Evolutionary conservation across 2,888 invertebrate genomes (phyloP).

Genomic region (Andrena marginata): DNA sequence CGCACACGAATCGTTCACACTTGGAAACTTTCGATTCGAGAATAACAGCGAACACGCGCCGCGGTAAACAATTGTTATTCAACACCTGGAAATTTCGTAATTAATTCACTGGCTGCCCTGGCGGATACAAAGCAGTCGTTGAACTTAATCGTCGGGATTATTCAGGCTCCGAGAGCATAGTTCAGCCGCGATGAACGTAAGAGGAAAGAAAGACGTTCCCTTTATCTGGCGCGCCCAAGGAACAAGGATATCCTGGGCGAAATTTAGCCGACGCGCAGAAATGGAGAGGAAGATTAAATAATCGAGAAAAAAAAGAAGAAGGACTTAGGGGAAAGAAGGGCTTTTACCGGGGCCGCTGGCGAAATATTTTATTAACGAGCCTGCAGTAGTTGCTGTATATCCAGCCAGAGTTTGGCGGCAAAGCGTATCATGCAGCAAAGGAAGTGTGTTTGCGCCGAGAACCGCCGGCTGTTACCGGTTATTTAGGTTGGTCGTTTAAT

Average conservation of each 20-base stretch:
- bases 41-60: background rate
- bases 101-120: slow-evolving; percentile 27
- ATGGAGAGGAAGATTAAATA: slow-evolving; percentile 41
- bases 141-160: slow-evolving; percentile 38
- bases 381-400: slow-evolving; percentile 28
- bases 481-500: slow-evolving; percentile 42
- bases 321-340: slow-evolving; percentile 17
- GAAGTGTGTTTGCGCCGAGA: slow-evolving; percentile 11
- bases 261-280: slow-evolving; percentile 44
- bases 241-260: slow-evolving; percentile 38
- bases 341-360: slow-evolving; percentile 12
- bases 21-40: background rate
- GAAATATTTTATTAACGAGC: slow-evolving; percentile 61
- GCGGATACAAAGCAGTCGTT: slow-evolving; percentile 20
- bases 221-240: slow-evolving; percentile 29
- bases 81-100: slow-evolving; percentile 20
- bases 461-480: slow-evolving; percentile 33
- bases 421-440: slow-evolving; percentile 29
- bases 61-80: slow-evolving; percentile 23
- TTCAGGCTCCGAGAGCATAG: slow-evolving; percentile 15
- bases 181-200: slow-evolving; percentile 34
- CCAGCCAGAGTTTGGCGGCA: background rate
- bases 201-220: slow-evolving; percentile 30
- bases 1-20: too few species aligned
- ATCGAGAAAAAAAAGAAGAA: slow-evolving; percentile 26